Percentiles rank a stretch among this genome's conserved stretches.
phyloP scores from a whole-genome alignment of 2,888 invertebrate genomes.

The Osmoderma eremita region DNA sequence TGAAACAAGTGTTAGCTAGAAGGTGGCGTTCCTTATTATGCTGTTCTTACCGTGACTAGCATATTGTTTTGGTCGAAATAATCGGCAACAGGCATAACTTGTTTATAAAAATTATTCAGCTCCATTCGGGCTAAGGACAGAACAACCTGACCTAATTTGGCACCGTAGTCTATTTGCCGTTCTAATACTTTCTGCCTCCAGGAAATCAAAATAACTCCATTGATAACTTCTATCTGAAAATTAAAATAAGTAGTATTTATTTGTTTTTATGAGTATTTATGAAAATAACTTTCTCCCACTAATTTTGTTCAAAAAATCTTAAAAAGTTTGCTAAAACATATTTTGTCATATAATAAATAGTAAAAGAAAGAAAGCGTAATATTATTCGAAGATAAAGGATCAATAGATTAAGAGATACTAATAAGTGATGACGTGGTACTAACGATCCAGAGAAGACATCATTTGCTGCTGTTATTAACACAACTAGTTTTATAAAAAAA shows the following conservation, averaged over 20 bases:
- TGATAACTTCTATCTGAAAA: conserved; percentile 85
- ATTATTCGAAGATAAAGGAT: too few species aligned
- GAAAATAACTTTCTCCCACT: too few species aligned
- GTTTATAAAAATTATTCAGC: conserved; percentile 86
- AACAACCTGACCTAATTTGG: conserved; percentile 85
- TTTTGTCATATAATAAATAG: too few species aligned
- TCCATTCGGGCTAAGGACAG: conserved; percentile 88
- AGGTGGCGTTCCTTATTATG: background rate
- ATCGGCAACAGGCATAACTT: conserved; percentile 90
- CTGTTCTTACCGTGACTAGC: conserved; percentile 71
- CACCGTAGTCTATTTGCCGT: conserved; percentile 90
- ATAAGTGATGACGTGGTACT: too few species aligned
- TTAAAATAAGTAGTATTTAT: conserved; percentile 27
- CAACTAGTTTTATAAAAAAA: too few species aligned
- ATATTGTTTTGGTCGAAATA: conserved; percentile 90
- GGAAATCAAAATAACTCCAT: conserved; percentile 85
- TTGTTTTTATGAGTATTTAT: too few species aligned
- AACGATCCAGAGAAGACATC: too few species aligned
- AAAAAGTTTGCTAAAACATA: too few species aligned
- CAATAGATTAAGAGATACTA: too few species aligned
- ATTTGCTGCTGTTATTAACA: too few species aligned
- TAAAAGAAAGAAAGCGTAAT: too few species aligned
- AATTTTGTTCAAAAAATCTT: too few species aligned
- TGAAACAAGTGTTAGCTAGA: conserved; percentile 58
- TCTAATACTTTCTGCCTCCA: conserved; percentile 89